Evolutionary conservation across 2,113 vertebrate genomes (phyloP), one percentile per base, ranked within the genome.

Genomic region (Conger conger): DNA sequence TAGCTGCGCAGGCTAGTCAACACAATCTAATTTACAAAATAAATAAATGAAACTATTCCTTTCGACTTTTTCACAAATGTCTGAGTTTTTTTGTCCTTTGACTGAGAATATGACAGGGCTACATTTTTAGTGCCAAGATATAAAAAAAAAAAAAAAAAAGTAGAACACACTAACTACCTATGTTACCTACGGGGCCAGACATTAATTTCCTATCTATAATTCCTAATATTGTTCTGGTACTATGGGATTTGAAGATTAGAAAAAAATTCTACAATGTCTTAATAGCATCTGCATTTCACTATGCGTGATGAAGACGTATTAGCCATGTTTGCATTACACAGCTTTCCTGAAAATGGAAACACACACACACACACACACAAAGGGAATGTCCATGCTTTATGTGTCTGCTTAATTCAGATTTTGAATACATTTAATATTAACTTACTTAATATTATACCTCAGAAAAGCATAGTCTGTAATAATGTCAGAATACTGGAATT

Each of bases 161-260:
- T 76, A 68, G 82, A 83, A 30, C 82, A 76, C 82, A 76, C 45
- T 83, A 77, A 50, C 82, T 77, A 30, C 63, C 42, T 60, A 50
- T 76, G 82, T 77, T 83, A 83, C 82, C 82, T 83, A 76, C 77
- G 82, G 82, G 83, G 83, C 83, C 83, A 37, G n/a, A 84, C 78
- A 42, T 84, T 76, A 78, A 78, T 84, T 78, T 84, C 73, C 42
- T 84, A 18, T 78, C 42, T 79, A 57, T 78, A 57, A 37, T 76
- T 54, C 53, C 40, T 76, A 33, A 83, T 40, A 83, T 83, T 76
- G 82, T 83, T 45, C 68, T 16, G 30, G 40, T 83, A 76, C 77
- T 68, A 38, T n/a, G 79, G 79, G 79, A 81, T 50, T 81, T 81
- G 23, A 68, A 83, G 68, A 83, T 83, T 77, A 77, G 68, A 50